Percentiles rank a stretch among this genome's conserved stretches.
Conservation (phyloP, 2,113 vertebrate genomes). For the Phyllostomus discolor region DNA sequence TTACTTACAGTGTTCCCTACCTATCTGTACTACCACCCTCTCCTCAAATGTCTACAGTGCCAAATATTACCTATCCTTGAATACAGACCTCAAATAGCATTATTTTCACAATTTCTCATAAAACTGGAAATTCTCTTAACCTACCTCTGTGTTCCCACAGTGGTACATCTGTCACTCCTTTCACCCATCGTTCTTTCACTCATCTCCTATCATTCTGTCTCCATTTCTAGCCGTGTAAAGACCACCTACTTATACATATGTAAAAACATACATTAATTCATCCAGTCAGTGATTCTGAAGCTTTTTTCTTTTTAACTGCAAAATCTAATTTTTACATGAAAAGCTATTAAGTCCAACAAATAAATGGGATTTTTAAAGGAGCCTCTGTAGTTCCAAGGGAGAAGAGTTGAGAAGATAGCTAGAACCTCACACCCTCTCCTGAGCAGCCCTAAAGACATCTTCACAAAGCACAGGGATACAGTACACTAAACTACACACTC, state of each 20-base stretch:
- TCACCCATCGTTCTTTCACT: not conserved
- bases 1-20: not conserved
- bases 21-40: not conserved
- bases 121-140: not conserved
- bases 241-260: not conserved
- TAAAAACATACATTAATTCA: not conserved
- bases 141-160: not conserved
- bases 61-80: not conserved
- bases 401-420: not conserved
- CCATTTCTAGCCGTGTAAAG: not conserved
- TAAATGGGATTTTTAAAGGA: not conserved
- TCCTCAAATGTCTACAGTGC: not conserved
- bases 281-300: not conserved
- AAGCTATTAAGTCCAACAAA: not conserved
- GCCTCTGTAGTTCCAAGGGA: not conserved
- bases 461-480: not conserved
- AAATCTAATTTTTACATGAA: not conserved
- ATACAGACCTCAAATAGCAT: not conserved
- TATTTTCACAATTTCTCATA: not conserved
- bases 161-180: not conserved
- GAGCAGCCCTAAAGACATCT: not conserved
- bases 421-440: not conserved
- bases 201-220: not conserved
- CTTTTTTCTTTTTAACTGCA: not conserved
- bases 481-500: not conserved